These are phyloP conservation scores for Betta splendens DNA, from an alignment of 2,797 vertebrate species.

Conservation along the genomic window DNA sequence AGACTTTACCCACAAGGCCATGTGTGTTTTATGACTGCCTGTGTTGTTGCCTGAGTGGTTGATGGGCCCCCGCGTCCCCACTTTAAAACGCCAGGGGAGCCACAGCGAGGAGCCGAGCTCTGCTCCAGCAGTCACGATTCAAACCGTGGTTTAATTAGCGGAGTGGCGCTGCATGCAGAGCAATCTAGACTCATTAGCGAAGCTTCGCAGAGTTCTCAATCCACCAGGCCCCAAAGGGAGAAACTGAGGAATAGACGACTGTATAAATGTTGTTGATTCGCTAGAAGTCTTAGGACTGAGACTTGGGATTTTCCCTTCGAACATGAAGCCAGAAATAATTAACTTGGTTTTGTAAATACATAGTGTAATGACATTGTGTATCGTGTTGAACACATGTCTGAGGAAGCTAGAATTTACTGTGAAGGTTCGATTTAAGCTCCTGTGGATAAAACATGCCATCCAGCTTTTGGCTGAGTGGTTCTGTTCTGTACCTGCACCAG, in stretches of 20 bases:
- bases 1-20: slow-evolving; percentile 4
- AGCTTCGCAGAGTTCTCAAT: slow-evolving; percentile 46
- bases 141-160: slow-evolving; percentile 42
- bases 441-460: no score
- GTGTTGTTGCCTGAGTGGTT: slow-evolving; percentile 1
- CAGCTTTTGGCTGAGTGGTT: no score
- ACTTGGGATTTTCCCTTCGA: slow-evolving; percentile 5
- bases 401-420: no score
- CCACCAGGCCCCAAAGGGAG: slow-evolving; percentile 10
- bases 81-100: slow-evolving; percentile 19
- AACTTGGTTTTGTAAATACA: neutral
- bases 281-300: slow-evolving; percentile 10
- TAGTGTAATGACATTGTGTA: no score
- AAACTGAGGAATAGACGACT: slow-evolving; percentile 27
- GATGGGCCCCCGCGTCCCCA: neutral
- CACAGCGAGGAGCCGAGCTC: slow-evolving; percentile 9
- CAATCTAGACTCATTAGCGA: slow-evolving; percentile 58
- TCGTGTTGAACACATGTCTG: no score
- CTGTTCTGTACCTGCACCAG: no score
- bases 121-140: slow-evolving; percentile 31
- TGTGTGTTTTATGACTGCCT: slow-evolving; percentile 1
- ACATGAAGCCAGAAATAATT: neutral
- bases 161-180: slow-evolving; percentile 32
- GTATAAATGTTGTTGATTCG: slow-evolving; percentile 21
- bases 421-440: no score